Base-by-base conservation (phyloP, 2,113 vertebrate species). In the Ptilonorhynchus violaceus region DNA sequence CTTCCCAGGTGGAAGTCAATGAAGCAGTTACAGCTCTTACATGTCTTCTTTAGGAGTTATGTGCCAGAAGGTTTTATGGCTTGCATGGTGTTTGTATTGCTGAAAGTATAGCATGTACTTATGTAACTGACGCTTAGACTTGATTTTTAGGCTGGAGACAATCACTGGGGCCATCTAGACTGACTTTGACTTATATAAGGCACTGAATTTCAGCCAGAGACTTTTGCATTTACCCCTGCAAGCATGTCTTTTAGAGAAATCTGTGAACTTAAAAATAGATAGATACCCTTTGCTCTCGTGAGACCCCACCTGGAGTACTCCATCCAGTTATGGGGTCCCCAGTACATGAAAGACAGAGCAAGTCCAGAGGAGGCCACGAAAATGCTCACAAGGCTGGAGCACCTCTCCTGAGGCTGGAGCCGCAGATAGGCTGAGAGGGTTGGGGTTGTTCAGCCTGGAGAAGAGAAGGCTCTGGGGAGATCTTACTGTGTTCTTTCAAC, bases 51-150 rank as follows among this genome's bases (percentile, higher is more conserved):
- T 41, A 60, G 33, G 27, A 59, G 18, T 84, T 67, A 19, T 2
- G 6, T 87, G 39, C 53, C 52, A 46, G 59, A 62, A 73, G 5
- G 35, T 73, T 84, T 87, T 75, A 19, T 72, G 66, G 44, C 35
- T 85, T 55, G 18, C 15, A 5, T 56, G n/a, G 21, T 23, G 6
- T 3, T 5, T 56, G 73, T n/a, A 6, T 52, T 93, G 28, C 50
- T 62, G 44, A 17, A 73, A 37, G 12, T 46, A 16, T n/a, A 59
- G 24, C 0, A 0, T 2, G 0, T 82, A 14, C n/a, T 58, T 70
- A 22, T 3, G 16, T 46, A 63, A n/a, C 39, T 84, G 49, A 80
- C 50, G 27, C 31, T 86, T 44, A 42, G 67, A 49, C 14, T 7
- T 37, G 28, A 18, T 41, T 86, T 95, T 93, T 72, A 50, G 62